Base-by-base conservation (phyloP, 2,888 invertebrate genomes). In the Nomada ruficornis region DNA sequence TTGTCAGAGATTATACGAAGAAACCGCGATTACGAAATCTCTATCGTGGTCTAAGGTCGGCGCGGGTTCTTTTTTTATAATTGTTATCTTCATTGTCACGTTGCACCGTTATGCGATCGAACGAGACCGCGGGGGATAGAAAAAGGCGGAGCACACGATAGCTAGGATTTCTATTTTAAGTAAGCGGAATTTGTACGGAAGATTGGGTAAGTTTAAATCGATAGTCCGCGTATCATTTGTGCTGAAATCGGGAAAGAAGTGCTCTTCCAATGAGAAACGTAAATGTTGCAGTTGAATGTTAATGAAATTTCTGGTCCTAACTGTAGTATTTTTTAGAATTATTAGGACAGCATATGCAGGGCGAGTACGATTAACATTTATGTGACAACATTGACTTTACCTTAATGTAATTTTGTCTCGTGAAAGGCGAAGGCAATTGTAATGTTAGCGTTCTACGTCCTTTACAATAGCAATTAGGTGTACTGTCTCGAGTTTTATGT, bases 81-180 rank as follows among this genome's bases (percentile, higher is more conserved):
- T 18, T 9, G 9, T 47, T 70, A 26, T 47, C 47, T 42, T 15
- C 23, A 23, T 42, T 15, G 42, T 18, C 36, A 15, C 20, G 20
- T 36, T 10, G 15, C 42, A n/a, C 7, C 29, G 20, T 36, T 42
- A 15, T 47, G 42, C 15, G 42, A 0, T 2, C 23, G 7, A 11
- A 42, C 4, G 1, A 23, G 1, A 2, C 15, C 7, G 20, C 15
- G 15, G 55, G 55, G 23, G 55, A 20, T 0, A 3, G 23, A 55
- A 55, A 68, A 23, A 42, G 47, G 15, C 15, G 47, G 23, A 36
- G 18, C 2, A 36, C 10, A 13, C 15, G 9, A n/a, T 18, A 55
- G 18, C 18, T 42, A 42, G 42, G 18, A 55, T 42, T 68, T 26
- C 55, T 68, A 55, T 55, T 54, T 68, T 42, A 52, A 67, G 54